Conservation (phyloP, 2,888 invertebrate species). For the Amblyteles armatorius region DNA sequence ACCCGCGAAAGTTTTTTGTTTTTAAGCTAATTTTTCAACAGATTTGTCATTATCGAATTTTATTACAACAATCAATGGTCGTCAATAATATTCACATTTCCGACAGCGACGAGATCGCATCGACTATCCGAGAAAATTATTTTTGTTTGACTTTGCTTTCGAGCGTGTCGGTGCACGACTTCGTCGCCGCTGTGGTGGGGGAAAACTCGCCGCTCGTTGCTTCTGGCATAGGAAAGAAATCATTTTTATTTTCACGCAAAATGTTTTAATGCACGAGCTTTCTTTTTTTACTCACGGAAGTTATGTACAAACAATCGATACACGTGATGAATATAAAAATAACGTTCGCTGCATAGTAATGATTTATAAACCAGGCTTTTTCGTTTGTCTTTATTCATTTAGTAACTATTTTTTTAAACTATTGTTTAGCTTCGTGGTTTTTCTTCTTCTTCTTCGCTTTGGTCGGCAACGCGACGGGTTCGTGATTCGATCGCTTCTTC, state of each 20-base stretch:
- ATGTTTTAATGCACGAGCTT: slow-evolving; percentile 13
- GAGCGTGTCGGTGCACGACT: neutral
- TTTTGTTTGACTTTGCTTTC: slow-evolving; percentile 44
- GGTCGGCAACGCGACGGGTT: slow-evolving; percentile 61
- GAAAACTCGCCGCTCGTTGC: neutral
- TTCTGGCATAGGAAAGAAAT: neutral
- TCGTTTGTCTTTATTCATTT: slow-evolving; percentile 28
- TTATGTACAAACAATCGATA: slow-evolving; percentile 71
- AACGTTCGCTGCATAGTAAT: slow-evolving; percentile 57
- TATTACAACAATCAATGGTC: slow-evolving; percentile 1
- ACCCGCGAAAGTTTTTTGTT: neutral
- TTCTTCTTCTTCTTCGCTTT: slow-evolving; percentile 76
- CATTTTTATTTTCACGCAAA: neutral
- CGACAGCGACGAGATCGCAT: neutral
- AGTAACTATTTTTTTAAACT: slow-evolving; percentile 45
- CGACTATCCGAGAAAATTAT: neutral
- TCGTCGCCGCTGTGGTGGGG: neutral
- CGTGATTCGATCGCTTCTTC: slow-evolving; percentile 66
- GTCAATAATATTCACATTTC: slow-evolving; percentile 12
- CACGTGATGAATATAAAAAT: slow-evolving; percentile 75
- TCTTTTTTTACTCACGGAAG: slow-evolving; percentile 57
- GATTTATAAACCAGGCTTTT: slow-evolving; percentile 46
- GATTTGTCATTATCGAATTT: neutral
- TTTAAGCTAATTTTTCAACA: neutral
- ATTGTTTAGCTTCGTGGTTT: slow-evolving; percentile 47